Conservation (phyloP, 2,113 vertebrate species). For the Serilophus lunatus region DNA sequence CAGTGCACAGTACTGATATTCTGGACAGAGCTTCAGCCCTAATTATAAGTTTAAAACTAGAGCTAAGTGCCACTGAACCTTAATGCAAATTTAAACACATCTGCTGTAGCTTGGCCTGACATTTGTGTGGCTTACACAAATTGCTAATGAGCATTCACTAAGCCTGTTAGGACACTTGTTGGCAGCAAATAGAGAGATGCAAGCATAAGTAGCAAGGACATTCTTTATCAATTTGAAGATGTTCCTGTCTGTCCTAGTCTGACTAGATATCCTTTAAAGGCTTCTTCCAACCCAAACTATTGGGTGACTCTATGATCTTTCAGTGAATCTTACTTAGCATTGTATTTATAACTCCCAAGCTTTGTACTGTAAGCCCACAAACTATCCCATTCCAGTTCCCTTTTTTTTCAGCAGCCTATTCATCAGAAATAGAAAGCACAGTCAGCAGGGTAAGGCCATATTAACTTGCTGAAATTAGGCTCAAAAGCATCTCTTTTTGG, state of each 20-base stretch:
- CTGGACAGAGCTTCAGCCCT: background rate
- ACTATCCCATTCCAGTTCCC: background rate
- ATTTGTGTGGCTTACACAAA: background rate
- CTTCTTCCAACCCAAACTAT: no score
- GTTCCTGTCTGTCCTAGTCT: background rate
- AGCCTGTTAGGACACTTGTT: background rate
- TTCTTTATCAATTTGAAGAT: background rate
- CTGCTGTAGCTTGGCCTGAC: background rate
- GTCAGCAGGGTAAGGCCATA: background rate
- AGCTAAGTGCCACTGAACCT: background rate
- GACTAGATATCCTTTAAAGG: no score
- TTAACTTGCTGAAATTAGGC: background rate
- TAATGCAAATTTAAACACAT: background rate
- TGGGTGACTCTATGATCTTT: background rate
- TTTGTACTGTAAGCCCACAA: background rate
- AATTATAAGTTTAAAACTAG: background rate
- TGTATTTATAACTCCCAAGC: background rate
- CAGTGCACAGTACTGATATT: background rate
- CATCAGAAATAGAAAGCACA: background rate
- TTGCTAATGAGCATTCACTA: background rate
- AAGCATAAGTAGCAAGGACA: background rate
- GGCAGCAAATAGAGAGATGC: background rate
- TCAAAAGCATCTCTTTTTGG: background rate
- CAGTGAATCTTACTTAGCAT: background rate
- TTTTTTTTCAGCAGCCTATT: background rate